Conservation (phyloP, 2,888 invertebrate genomes). For the Pristionchus maxplancki region DNA sequence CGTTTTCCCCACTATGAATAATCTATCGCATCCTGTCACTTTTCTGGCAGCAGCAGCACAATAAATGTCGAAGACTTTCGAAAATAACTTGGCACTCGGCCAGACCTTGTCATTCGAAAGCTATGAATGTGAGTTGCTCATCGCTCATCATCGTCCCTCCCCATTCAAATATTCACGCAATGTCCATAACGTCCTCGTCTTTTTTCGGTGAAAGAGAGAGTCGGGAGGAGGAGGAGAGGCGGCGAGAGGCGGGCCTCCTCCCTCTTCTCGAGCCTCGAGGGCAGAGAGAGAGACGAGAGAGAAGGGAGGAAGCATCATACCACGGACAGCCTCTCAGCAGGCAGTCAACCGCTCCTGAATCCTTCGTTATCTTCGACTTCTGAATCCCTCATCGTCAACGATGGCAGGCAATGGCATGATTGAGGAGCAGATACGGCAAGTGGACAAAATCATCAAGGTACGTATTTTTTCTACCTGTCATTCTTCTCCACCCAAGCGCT, state of each 20-base stretch:
- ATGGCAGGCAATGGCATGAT: constrained; percentile 61
- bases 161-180: constrained; percentile 37
- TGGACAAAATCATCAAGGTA: constrained; percentile 67
- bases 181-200: constrained; percentile 30
- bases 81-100: no score
- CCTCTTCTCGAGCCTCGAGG: not conserved
- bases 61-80: no score
- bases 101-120: no score
- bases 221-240: not conserved
- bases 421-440: constrained; percentile 69
- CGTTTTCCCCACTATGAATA: not conserved
- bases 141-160: not conserved
- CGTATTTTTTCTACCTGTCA: constrained; percentile 13
- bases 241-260: constrained; percentile 35
- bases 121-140: not conserved
- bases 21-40: not conserved
- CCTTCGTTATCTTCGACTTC: not conserved
- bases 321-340: constrained; percentile 3
- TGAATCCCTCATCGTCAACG: not conserved
- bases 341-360: not conserved
- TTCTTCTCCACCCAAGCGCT: not conserved
- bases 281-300: not conserved
- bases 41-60: not conserved
- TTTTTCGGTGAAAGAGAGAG: constrained; percentile 7
- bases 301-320: constrained; percentile 37